Base-by-base conservation (phyloP, 2,797 vertebrate species). In the Borostomias antarcticus region DNA sequence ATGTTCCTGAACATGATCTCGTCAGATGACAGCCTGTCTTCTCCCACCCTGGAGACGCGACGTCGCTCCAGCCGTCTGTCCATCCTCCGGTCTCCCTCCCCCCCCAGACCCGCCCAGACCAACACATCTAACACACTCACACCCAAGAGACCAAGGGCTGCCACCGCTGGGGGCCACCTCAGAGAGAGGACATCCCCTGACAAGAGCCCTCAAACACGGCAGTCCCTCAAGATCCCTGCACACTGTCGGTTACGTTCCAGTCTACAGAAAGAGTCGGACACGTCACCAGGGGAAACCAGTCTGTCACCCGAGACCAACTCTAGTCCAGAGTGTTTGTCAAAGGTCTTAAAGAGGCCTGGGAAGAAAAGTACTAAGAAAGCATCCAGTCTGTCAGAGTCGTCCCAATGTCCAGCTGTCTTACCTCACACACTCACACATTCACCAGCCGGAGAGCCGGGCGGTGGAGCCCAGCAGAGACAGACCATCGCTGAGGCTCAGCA, bases 1-100 rank as follows among this genome's bases (percentile, higher is more conserved):
- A 25, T 21, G 52, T 33, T 50, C 29, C 28, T 68, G 57, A 64
- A 69, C 58, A 76, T 77, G 75, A 67, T 33, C 62, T 67, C 59
- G 0, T 32, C 52, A 8, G 66, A 68, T 13, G 62, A 58, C n/a
- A 19, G 15, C 15, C 23, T 21, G 7, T 11, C 15, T 1, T 58
- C 29, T 23, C 45, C 5, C 2, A 21, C 0, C 0, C 52, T 25
- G 56, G 51, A 63, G 29, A 72, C 52, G 9, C 59, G 53, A 9
- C 51, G 23, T 3, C 25, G 15, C 25, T 15, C 28, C 52, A 54
- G 25, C 11, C 52, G 13, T 15, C 25, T 8, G 13, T 28, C 13
- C 13, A n/a, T 17, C 19, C 19, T 40, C 56, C 13, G 6, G 26
- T n/a, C n/a, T 21, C 4, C 1, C 15, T 54, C 32, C 17, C 6